phyloP scores from a whole-genome alignment of 2,797 vertebrate genomes.

The Emys orbicularis region DNA sequence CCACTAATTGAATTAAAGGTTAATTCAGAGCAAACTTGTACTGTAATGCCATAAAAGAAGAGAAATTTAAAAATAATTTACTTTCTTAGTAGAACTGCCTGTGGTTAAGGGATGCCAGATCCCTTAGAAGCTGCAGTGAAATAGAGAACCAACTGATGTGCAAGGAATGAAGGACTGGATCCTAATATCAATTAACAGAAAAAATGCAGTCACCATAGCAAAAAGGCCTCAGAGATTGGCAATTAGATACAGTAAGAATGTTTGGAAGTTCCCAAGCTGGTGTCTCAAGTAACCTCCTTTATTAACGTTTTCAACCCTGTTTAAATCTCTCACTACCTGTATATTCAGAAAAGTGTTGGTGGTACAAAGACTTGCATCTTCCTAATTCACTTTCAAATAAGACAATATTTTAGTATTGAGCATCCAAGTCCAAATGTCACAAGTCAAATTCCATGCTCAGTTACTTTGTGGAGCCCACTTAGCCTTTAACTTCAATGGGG shows the following conservation, averaged over 20 bases:
- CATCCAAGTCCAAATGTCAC: background rate
- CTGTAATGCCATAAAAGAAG: background rate
- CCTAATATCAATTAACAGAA: background rate
- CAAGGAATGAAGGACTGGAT: background rate
- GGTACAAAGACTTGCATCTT: background rate
- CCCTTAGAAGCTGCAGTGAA: background rate
- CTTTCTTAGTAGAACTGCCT: background rate
- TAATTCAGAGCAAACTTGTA: background rate
- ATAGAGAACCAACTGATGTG: background rate
- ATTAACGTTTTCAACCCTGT: background rate
- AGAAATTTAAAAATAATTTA: background rate
- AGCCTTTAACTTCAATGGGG: background rate
- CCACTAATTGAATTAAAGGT: background rate
- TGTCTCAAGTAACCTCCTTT: background rate
- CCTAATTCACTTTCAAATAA: background rate
- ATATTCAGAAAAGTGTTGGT: background rate
- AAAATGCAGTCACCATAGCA: background rate
- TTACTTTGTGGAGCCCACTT: background rate
- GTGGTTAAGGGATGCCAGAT: background rate
- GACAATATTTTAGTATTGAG: background rate
- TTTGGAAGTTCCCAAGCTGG: background rate
- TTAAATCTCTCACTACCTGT: background rate
- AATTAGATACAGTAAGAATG: background rate
- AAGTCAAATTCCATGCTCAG: background rate
- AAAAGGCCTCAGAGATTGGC: background rate